Conservation (phyloP, 2,797 vertebrate species). For the Silurus lanzhouensis region DNA sequence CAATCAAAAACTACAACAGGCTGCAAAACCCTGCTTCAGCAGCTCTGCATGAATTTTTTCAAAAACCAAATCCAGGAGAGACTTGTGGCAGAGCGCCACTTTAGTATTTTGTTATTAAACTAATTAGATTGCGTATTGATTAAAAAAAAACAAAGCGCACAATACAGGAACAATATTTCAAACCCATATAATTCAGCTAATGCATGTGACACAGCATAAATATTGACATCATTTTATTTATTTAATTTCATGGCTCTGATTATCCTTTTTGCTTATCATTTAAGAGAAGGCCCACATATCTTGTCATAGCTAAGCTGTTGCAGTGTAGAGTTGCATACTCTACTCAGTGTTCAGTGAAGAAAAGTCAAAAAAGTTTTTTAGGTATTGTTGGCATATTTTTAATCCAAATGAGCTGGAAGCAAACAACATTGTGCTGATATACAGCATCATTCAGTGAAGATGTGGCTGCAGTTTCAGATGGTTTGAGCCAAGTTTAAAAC, state of each 20-base stretch:
- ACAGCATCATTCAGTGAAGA: neutral
- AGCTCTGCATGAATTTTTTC: neutral
- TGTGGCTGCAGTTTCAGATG: neutral
- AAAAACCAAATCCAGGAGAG: neutral
- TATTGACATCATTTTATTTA: neutral
- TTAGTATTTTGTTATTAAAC: neutral
- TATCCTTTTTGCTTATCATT: neutral
- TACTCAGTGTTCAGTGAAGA: neutral
- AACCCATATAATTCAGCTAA: neutral
- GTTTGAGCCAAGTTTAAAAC: neutral
- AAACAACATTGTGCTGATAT: neutral
- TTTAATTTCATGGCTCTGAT: neutral
- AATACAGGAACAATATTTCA: neutral
- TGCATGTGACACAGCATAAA: neutral
- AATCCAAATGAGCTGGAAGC: neutral
- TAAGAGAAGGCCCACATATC: neutral
- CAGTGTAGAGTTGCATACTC: neutral
- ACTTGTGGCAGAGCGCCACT: neutral
- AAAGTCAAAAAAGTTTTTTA: neutral
- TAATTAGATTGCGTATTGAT: neutral
- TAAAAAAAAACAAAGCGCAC: neutral
- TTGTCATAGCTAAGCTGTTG: neutral
- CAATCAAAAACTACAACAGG: neutral
- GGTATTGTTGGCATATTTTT: neutral
- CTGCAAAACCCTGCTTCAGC: neutral